Percentiles rank a stretch among this genome's conserved stretches.
Conservation (phyloP, 2,113 vertebrate genomes). For the Stigmatopora argus region DNA sequence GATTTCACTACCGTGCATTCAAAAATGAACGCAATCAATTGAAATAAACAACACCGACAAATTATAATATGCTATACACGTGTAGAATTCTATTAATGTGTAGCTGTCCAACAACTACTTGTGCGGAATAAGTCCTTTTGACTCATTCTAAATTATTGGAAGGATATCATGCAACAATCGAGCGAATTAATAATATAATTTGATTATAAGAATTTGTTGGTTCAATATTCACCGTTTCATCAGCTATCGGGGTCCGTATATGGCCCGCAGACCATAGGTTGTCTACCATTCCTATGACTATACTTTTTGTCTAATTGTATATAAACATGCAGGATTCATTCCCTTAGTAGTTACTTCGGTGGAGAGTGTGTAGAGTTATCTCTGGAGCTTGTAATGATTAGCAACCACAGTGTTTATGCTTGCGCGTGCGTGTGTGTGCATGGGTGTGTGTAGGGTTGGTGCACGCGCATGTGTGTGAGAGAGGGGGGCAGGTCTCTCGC, state of each 20-base stretch:
- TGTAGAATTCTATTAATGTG: neutral
- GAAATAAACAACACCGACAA: neutral
- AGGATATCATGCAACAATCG: neutral
- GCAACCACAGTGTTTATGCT: conserved; percentile 27
- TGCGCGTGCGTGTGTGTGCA: conserved; percentile 20
- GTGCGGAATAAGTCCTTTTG: neutral
- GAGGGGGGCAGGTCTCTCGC: conserved; percentile 51
- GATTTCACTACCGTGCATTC: conserved; percentile 30
- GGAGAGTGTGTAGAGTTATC: conserved; percentile 55
- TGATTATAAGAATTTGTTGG: neutral
- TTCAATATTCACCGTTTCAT: neutral
- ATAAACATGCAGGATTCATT: neutral
- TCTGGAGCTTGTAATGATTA: conserved; percentile 63
- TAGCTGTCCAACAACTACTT: neutral
- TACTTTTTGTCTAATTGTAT: neutral
- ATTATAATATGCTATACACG: neutral
- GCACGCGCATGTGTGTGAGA: neutral
- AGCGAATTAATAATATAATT: neutral
- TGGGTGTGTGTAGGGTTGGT: conserved; percentile 6
- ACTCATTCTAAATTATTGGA: neutral
- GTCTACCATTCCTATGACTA: neutral
- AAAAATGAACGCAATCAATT: conserved; percentile 8
- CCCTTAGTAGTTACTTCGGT: neutral
- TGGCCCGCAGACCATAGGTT: neutral
- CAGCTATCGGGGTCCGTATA: neutral